A percentile compares a stretch with the other conserved stretches of the same genome.
phyloP scores from a whole-genome alignment of 2,888 invertebrate species.

The Agriotes lineatus region DNA sequence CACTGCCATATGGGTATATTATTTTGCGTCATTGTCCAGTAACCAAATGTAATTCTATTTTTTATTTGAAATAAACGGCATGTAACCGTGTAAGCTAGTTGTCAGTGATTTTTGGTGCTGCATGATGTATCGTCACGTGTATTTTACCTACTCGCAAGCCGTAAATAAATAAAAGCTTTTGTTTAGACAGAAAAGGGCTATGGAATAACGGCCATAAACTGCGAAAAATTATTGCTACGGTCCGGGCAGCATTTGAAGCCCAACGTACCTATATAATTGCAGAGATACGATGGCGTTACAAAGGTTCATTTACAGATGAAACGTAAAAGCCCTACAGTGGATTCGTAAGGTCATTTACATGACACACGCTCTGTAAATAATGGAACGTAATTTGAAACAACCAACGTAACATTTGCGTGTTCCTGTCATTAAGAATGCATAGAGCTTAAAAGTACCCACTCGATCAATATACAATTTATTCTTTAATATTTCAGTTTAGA shows the following conservation, averaged over 20 bases:
- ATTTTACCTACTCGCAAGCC: not conserved
- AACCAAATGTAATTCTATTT: too few relatives aligned
- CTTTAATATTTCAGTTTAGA: constrained; percentile 30
- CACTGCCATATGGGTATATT: too few relatives aligned
- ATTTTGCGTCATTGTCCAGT: too few relatives aligned
- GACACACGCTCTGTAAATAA: constrained; percentile 25
- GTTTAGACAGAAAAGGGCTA: not conserved
- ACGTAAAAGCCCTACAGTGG: constrained; percentile 20
- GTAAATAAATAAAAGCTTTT: constrained; percentile 17
- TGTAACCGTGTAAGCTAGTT: too few relatives aligned
- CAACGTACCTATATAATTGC: constrained; percentile 10
- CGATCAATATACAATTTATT: constrained; percentile 30
- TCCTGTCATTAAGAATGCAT: constrained; percentile 20
- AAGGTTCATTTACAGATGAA: constrained; percentile 24
- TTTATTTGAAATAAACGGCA: too few relatives aligned
- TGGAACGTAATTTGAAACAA: constrained; percentile 23
- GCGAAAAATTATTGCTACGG: constrained; percentile 13
- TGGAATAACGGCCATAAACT: constrained; percentile 13
- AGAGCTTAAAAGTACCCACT: constrained; percentile 4
- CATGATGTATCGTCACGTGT: not conserved
- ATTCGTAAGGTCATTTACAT: constrained; percentile 25
- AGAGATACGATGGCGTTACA: constrained; percentile 16
- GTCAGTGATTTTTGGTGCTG: not conserved
- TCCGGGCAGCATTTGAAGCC: not conserved
- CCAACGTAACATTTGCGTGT: constrained; percentile 27